Percentiles rank a stretch among this genome's conserved stretches.
phyloP scores from a whole-genome alignment of 2,888 invertebrate genomes.

The Portevinia maculata region DNA sequence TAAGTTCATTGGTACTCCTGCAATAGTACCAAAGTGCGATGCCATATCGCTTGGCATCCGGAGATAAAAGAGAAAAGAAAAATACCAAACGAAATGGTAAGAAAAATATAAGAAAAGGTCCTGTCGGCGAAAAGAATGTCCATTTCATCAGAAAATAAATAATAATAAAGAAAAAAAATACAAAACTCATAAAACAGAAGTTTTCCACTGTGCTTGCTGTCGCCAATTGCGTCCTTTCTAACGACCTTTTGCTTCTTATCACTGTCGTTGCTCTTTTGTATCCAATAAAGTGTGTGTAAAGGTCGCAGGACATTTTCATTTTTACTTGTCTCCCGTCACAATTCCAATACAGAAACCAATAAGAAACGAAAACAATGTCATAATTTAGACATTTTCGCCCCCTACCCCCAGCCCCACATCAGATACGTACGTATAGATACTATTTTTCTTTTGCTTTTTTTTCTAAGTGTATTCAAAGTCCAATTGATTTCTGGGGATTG shows the following conservation, averaged over 20 bases:
- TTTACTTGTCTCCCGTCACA: slow-evolving; percentile 13
- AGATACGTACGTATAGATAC: not conserved
- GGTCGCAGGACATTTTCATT: slow-evolving; percentile 51
- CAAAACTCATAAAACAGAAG: slow-evolving; percentile 65
- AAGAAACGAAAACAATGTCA: slow-evolving; percentile 77
- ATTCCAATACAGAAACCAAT: slow-evolving; percentile 53
- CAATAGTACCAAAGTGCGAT: slow-evolving; percentile 50
- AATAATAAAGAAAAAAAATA: slow-evolving; percentile 33
- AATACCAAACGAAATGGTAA: slow-evolving; percentile 74
- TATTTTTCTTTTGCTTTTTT: slow-evolving; percentile 44
- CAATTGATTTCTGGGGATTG: slow-evolving; percentile 67
- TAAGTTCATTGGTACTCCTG: slow-evolving; percentile 33
- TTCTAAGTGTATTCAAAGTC: slow-evolving; percentile 58
- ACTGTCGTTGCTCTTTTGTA: slow-evolving; percentile 24
- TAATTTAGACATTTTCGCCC: slow-evolving; percentile 59
- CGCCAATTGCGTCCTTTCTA: slow-evolving; percentile 54
- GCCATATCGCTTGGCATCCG: slow-evolving; percentile 70
- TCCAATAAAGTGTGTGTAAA: slow-evolving; percentile 33
- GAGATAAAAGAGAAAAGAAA: slow-evolving; percentile 66
- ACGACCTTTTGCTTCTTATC: slow-evolving; percentile 61
- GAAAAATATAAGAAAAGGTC: slow-evolving; percentile 76
- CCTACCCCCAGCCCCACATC: not conserved
- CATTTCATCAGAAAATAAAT: slow-evolving; percentile 50
- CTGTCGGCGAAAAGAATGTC: slow-evolving; percentile 61
- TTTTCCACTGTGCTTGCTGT: slow-evolving; percentile 34